Evolutionary conservation across 2,888 invertebrate genomes (phyloP), one percentile per base, ranked within the genome.

Genomic region (Lasius fuliginosus): DNA sequence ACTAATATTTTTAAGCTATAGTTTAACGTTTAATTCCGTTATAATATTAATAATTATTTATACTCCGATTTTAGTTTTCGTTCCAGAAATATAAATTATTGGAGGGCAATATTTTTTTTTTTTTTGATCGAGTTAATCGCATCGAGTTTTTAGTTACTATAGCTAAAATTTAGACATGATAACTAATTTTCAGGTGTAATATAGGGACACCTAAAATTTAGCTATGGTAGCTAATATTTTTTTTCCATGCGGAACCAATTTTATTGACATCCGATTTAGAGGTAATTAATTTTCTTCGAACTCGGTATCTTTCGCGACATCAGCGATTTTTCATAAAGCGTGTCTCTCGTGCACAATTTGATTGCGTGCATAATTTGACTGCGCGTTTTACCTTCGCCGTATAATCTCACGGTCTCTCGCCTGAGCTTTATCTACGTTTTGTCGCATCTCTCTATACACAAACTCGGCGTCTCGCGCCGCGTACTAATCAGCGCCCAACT

Each of bases 401-500:
- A 18, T 68, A 79, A 79, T 79, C 42, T 12, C 53, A 5, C 58
- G 53, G 33, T 79, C 71, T 79, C 79, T 46, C 68, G 68, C 30
- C 27, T 18, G 12, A 46, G 58, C 46, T 73, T 60, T 58, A 79
- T 58, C 60, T 60, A 12, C 79, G 18, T 81, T 74, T 36, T 46
- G 60, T 62, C 60, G 36, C 15, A 15, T 77, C 23, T 77, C 56
- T 49, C 42, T 58, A 36, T 27, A 73, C 58, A 33, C 42, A 33
- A 5, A 9, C 15, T 15, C 27, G 23, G 27, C 53, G 40, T 42
- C 58, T 42, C 58, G 71, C 53, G 27, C n/a, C 69, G 8, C n/a
- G 53, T 49, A 42, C 74, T 87, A 87, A 87, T 86, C 68, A 87
- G 76, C 46, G 77, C 58, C 53, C 79, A 82, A 84, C 74, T 86